A percentile compares a stretch with the other conserved stretches of the same genome.
Conservation (phyloP, 2,888 invertebrate genomes). For the Acrobasis consociella region DNA sequence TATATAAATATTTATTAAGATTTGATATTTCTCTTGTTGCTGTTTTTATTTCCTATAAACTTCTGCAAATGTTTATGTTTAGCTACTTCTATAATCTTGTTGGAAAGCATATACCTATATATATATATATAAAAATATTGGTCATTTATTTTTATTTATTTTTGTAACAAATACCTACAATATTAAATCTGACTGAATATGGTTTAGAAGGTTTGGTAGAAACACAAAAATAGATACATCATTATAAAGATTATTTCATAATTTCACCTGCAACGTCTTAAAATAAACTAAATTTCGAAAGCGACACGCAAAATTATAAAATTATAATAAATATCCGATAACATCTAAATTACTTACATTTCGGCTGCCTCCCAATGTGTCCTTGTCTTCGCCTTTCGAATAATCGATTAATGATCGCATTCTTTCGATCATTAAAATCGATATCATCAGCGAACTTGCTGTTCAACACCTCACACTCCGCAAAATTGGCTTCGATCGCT, state of each 20-base stretch:
- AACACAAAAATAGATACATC: background rate
- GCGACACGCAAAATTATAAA: background rate
- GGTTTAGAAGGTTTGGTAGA: no score
- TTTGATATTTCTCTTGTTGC: no score
- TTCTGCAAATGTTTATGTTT: no score
- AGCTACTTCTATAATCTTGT: no score
- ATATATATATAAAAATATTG: no score
- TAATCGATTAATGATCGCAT: constrained; percentile 68
- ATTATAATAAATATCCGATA: background rate
- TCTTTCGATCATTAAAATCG: constrained; percentile 61
- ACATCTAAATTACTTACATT: constrained; percentile 58
- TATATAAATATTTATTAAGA: no score
- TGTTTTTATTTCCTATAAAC: no score
- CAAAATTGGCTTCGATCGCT: constrained; percentile 57
- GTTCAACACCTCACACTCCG: constrained; percentile 69
- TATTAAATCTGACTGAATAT: no score
- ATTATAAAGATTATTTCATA: background rate
- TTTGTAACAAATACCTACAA: no score
- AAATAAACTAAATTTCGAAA: background rate
- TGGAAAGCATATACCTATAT: no score
- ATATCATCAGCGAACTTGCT: constrained; percentile 61
- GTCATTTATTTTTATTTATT: no score
- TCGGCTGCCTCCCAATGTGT: constrained; percentile 61
- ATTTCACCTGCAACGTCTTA: background rate
- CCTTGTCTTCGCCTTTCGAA: constrained; percentile 64